Evolutionary conservation across 2,888 invertebrate genomes (phyloP).

Genomic region (Prenolepis imparis): DNA sequence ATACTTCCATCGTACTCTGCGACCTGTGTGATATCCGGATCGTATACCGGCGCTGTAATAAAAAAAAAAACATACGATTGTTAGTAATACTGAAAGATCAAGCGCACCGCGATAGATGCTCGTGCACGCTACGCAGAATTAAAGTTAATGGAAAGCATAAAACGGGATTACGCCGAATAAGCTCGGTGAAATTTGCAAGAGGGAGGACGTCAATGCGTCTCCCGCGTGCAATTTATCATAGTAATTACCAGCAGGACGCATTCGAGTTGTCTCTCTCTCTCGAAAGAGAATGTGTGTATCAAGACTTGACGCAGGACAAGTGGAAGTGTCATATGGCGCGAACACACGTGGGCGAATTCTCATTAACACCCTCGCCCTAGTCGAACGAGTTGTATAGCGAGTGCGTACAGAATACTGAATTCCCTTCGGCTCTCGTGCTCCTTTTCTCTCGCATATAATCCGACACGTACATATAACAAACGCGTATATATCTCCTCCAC

Average conservation of each 20-base stretch:
- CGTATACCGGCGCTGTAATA: conserved; percentile 85
- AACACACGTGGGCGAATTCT: conserved; percentile 77
- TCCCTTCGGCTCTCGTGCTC: conserved; percentile 48
- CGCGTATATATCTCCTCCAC: conserved; percentile 6
- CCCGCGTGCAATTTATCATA: conserved; percentile 78
- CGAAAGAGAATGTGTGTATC: conserved; percentile 65
- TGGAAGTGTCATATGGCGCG: conserved; percentile 80
- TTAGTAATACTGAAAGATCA: conserved; percentile 39
- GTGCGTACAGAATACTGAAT: conserved; percentile 72
- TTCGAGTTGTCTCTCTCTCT: conserved; percentile 51
- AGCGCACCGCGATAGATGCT: not conserved
- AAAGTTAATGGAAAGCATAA: conserved; percentile 45
- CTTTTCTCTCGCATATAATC: conserved; percentile 23
- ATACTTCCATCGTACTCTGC: conserved; percentile 84
- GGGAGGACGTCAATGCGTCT: conserved; percentile 62
- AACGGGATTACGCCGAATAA: conserved; percentile 45
- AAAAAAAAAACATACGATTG: conserved; percentile 37
- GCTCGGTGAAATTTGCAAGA: conserved; percentile 63
- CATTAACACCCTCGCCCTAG: conserved; percentile 78
- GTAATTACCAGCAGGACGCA: conserved; percentile 79
- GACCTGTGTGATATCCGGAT: conserved; percentile 84
- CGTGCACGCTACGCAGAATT: conserved; percentile 5
- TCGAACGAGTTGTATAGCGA: conserved; percentile 76
- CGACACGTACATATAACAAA: conserved; percentile 12
- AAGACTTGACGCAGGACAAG: conserved; percentile 72